These are phyloP conservation scores for Myiotriccus ornatus DNA, from an alignment of 2,797 vertebrate species.

Conservation along the genomic window DNA sequence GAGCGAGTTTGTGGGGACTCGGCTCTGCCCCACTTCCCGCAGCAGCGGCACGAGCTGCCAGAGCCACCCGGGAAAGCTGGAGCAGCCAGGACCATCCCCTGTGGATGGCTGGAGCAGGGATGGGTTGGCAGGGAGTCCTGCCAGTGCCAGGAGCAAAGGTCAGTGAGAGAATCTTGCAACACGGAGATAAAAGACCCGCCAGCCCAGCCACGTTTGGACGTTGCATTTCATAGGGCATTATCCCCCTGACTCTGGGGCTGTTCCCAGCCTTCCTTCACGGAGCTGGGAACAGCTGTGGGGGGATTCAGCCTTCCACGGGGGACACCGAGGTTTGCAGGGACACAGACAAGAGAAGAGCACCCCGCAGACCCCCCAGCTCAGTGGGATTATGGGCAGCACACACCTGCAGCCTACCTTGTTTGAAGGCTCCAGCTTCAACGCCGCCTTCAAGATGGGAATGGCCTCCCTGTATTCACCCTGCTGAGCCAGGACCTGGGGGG, in stretches of 20 bases:
- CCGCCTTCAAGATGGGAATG: slow-evolving; percentile 86
- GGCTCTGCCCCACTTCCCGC: background rate
- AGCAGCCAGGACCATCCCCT: background rate
- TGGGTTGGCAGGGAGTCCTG: background rate
- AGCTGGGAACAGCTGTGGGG: background rate
- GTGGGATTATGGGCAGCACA: background rate
- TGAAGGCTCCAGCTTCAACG: slow-evolving; percentile 91
- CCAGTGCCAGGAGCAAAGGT: background rate
- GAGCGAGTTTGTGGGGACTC: background rate
- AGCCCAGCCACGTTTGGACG: background rate
- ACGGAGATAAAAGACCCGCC: background rate
- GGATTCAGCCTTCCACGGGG: background rate
- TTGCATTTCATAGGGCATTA: background rate
- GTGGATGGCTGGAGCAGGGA: background rate
- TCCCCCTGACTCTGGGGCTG: background rate
- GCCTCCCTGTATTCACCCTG: slow-evolving; percentile 91
- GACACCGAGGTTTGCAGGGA: background rate
- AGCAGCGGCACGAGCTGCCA: background rate
- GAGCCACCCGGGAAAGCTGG: fast-evolving
- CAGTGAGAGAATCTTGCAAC: background rate
- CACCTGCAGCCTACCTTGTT: slow-evolving; percentile 85
- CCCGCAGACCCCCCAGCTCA: background rate
- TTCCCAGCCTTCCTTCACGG: background rate
- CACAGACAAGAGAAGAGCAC: fast-evolving
- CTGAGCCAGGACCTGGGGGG: slow-evolving; percentile 86